Conservation (phyloP, 1,140 invertebrate species). For the Drosophila sucinea region DNA sequence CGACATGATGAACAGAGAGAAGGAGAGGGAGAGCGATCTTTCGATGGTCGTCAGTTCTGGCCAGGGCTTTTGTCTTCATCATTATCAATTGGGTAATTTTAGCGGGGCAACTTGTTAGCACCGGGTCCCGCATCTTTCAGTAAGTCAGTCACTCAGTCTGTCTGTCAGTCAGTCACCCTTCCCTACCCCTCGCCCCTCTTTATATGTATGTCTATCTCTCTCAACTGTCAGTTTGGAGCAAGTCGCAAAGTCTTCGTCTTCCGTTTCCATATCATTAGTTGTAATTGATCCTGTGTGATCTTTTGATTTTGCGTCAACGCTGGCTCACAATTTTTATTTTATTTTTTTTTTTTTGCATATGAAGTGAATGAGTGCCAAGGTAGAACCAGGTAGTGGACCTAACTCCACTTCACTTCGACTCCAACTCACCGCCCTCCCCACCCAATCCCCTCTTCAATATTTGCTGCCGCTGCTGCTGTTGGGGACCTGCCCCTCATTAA, state of each 20-base stretch:
- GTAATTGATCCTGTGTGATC: slow-evolving; percentile 81
- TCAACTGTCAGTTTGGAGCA: slow-evolving; percentile 46
- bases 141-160: neutral
- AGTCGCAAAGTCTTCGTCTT: slow-evolving; percentile 34
- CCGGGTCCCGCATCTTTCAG: slow-evolving; percentile 64
- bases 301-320: slow-evolving; percentile 80
- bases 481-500: slow-evolving; percentile 72
- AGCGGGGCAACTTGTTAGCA: slow-evolving; percentile 73
- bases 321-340: slow-evolving; percentile 33
- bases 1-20: slow-evolving; percentile 69
- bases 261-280: slow-evolving; percentile 74
- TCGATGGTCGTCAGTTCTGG: neutral
- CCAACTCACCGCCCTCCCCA: neutral
- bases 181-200: neutral
- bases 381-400: neutral
- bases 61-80: slow-evolving; percentile 14
- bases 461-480: slow-evolving; percentile 3
- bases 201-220: slow-evolving; percentile 3
- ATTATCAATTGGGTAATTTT: slow-evolving; percentile 75
- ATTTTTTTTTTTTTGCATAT: slow-evolving; percentile 49
- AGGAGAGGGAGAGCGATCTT: slow-evolving; percentile 8
- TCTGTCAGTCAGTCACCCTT: neutral
- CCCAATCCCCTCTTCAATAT: neutral
- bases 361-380: slow-evolving; percentile 6
- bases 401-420: neutral